Evolutionary conservation across 2,113 vertebrate species (phyloP).

Genomic region (Hippocampus comes): DNA sequence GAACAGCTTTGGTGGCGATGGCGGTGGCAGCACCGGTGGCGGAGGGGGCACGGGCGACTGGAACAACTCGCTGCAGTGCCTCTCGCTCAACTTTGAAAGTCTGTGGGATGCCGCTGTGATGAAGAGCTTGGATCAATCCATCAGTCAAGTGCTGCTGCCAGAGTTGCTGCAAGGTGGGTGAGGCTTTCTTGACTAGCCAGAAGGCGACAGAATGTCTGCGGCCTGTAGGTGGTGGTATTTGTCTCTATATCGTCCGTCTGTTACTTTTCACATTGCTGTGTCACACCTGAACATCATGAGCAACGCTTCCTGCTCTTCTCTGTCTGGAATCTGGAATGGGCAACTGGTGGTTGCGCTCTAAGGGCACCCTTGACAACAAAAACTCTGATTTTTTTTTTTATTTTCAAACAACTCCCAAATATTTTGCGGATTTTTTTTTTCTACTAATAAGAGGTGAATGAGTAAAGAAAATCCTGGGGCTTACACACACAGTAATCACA

Average conservation of each 20-base stretch:
- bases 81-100: conserved; percentile 90
- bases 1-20: conserved; percentile 82
- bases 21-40: conserved; percentile 49
- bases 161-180: conserved; percentile 86
- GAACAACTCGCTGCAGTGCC: conserved; percentile 84
- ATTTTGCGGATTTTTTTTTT: too few relatives aligned
- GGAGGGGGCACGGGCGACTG: conserved; percentile 80
- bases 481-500: too few relatives aligned
- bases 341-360: neutral
- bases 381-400: too few relatives aligned
- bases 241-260: neutral
- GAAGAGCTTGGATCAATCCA: conserved; percentile 93
- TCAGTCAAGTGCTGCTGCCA: conserved; percentile 77
- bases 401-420: too few relatives aligned
- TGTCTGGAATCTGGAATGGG: neutral
- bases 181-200: conserved; percentile 22
- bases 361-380: too few relatives aligned
- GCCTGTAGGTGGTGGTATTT: neutral
- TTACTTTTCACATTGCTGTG: neutral
- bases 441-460: too few relatives aligned
- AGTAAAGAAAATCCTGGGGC: too few relatives aligned
- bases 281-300: too few relatives aligned
- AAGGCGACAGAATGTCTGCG: neutral
- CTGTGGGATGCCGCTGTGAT: conserved; percentile 95
- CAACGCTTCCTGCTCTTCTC: too few relatives aligned